A percentile compares a stretch with the other conserved stretches of the same genome.
Conservation (phyloP, 2,888 invertebrate species). For the Thyatira batis region DNA sequence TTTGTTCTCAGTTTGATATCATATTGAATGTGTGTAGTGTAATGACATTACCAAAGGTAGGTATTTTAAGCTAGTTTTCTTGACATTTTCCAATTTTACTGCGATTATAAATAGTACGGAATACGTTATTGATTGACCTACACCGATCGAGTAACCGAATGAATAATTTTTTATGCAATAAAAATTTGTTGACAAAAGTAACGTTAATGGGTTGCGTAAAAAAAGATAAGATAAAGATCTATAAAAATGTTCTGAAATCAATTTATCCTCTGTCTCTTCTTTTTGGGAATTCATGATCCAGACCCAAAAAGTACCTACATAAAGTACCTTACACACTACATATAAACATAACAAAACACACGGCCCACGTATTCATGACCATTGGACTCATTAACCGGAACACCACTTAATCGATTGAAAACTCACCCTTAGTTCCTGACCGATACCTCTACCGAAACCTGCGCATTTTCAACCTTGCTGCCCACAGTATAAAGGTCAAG, state of each 20-base stretch:
- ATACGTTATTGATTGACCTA: too few relatives aligned
- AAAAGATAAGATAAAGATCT: too few relatives aligned
- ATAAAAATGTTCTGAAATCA: too few relatives aligned
- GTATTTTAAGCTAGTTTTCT: background rate
- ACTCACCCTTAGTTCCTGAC: slow-evolving; percentile 43
- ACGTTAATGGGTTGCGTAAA: too few relatives aligned
- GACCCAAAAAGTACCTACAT: too few relatives aligned
- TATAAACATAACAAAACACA: slow-evolving; percentile 10
- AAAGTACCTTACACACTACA: background rate
- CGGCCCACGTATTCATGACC: slow-evolving; percentile 8
- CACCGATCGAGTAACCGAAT: too few relatives aligned
- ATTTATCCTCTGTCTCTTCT: too few relatives aligned
- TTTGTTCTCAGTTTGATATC: background rate
- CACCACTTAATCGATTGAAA: slow-evolving; percentile 72
- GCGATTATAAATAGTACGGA: background rate
- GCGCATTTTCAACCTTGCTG: slow-evolving; percentile 41
- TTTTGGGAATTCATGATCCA: too few relatives aligned
- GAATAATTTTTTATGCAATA: too few relatives aligned
- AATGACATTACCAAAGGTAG: background rate
- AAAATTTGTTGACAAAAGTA: too few relatives aligned
- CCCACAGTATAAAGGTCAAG: slow-evolving; percentile 33
- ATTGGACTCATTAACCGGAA: slow-evolving; percentile 44
- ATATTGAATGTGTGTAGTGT: background rate
- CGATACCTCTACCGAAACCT: slow-evolving; percentile 17
- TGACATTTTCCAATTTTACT: background rate